Percentiles rank a stretch among this genome's conserved stretches.
These are phyloP conservation scores for Magallana ariakensis DNA, from an alignment of 1,140 invertebrate species.

Conservation along the genomic window DNA sequence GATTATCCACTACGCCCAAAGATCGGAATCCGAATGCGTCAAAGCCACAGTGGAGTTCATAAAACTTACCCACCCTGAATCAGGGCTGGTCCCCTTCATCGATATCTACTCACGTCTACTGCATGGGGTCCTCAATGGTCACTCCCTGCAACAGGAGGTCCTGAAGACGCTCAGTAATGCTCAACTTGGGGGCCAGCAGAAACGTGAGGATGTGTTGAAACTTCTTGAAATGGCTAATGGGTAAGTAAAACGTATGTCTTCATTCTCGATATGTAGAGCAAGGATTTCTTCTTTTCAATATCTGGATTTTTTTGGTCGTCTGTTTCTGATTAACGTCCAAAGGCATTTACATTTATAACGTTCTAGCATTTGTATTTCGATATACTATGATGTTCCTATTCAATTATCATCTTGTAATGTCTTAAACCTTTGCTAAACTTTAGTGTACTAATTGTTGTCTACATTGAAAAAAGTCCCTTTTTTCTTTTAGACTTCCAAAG, in stretches of 20 bases:
- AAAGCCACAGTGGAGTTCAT: conserved; percentile 68
- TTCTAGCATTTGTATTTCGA: no score
- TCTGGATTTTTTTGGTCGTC: no score
- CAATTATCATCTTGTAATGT: no score
- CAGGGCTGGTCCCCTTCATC: conserved; percentile 66
- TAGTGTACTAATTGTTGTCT: no score
- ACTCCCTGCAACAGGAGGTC: conserved; percentile 64
- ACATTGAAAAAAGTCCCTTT: no score
- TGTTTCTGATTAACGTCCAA: no score
- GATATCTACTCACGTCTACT: conserved; percentile 71
- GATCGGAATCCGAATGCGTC: conserved; percentile 69
- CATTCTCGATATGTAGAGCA: no score
- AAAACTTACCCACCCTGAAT: conserved; percentile 71
- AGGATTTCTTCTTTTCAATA: no score
- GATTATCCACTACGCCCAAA: conserved; percentile 69
- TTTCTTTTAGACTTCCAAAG: conserved; percentile 49
- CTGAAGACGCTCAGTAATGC: conserved; percentile 60
- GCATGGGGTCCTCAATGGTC: conserved; percentile 69
- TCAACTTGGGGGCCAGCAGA: conserved; percentile 68
- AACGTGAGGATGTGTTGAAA: conserved; percentile 61
- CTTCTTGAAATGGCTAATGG: conserved; percentile 60
- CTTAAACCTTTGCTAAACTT: no score
- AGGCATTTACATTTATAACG: no score
- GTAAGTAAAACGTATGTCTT: conserved; percentile 59
- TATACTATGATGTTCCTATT: no score